Base-by-base conservation (phyloP, 1,140 invertebrate species). In the Tetramorium alpestre region DNA sequence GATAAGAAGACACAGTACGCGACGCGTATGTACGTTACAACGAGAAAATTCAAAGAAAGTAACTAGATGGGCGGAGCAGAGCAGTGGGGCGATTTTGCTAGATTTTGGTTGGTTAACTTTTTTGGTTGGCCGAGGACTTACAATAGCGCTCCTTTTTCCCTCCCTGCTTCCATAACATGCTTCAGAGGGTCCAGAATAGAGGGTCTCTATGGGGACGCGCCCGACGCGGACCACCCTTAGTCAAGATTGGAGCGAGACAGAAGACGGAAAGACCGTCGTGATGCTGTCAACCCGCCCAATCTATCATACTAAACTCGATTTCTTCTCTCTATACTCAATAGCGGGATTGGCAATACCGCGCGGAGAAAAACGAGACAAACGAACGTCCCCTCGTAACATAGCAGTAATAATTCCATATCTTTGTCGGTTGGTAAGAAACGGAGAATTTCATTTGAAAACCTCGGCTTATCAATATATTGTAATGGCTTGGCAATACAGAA, bases 261-360 rank as follows among this genome's bases (percentile, higher is more conserved):
- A 28, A 89, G 58, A 72, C 58, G 81, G 82, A 88, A 88, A 80
- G 73, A 87, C 51, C 82, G 91, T 93, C 91, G 92, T 87, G 78
- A 87, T 91, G 88, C 91, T 93, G 94, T 93, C 93, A 94, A 90
- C 91, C 88, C 89, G 90, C 91, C 90, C 94, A 91, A 95, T 95
- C 94, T 95, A 95, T 95, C 94, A 95, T 94, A 94, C 88, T 85
- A 86, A 92, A 92, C 93, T 94, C 93, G 93, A 94, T 94, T 94
- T 94, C 92, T 93, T 94, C 91, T 91, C 91, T 88, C 90, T 87
- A 80, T 89, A 90, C 90, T 93, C 93, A 92, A 93, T 93, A 90
- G 89, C 89, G 80, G 90, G 90, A 91, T 91, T 91, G 90, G 80
- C 86, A 81, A 86, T 49, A 87, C 58, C 44, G 65, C 41, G 25